Evolutionary conservation across 2,888 invertebrate genomes (phyloP).

Genomic region (Ectropis crepuscularia): DNA sequence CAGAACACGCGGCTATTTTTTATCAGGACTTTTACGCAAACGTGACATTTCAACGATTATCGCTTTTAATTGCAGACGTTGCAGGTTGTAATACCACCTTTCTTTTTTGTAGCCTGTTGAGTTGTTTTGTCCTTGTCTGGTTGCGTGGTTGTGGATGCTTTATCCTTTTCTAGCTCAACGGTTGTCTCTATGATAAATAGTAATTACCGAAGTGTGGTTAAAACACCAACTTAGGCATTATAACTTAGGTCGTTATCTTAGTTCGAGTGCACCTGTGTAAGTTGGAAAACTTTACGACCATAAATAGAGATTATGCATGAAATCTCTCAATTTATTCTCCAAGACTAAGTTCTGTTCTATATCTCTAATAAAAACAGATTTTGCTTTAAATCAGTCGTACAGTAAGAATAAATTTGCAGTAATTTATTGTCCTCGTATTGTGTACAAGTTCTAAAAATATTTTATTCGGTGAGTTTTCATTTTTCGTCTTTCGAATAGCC

Average conservation of each 20-base stretch:
- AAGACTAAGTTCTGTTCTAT: background rate
- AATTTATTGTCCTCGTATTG: no score
- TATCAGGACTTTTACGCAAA: conserved; percentile 55
- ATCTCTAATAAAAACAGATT: background rate
- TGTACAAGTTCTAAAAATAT: no score
- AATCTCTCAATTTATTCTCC: conserved; percentile 3
- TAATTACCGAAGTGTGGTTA: conserved; percentile 42
- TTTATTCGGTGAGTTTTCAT: no score
- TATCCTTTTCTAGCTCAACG: conserved; percentile 51
- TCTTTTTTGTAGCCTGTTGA: conserved; percentile 44
- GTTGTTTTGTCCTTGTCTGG: conserved; percentile 48
- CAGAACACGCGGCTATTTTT: conserved; percentile 51
- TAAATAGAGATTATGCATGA: conserved; percentile 17
- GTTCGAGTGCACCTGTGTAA: conserved; percentile 47
- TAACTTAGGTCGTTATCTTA: conserved; percentile 50
- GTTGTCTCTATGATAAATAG: conserved; percentile 48
- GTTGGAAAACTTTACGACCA: conserved; percentile 16
- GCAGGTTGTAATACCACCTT: conserved; percentile 35
- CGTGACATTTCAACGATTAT: conserved; percentile 72
- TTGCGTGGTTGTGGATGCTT: conserved; percentile 41
- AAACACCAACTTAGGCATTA: conserved; percentile 49
- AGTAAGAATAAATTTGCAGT: no score
- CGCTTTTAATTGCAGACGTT: conserved; percentile 57
- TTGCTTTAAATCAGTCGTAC: no score
- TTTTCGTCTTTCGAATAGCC: no score